Base-by-base conservation (phyloP, 2,113 vertebrate genomes). In the Salvelinus fontinalis region DNA sequence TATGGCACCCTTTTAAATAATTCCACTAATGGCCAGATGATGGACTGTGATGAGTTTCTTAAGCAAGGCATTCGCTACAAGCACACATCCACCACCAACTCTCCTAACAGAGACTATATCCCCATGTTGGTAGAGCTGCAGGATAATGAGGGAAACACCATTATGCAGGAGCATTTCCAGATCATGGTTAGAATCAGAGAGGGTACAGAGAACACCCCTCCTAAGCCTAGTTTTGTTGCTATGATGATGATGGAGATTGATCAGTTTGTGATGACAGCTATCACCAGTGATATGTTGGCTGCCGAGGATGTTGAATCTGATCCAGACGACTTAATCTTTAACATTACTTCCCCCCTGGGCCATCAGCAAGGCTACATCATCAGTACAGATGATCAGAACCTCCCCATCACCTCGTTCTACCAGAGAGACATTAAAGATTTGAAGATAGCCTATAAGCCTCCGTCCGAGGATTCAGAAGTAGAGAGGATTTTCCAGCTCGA, bases 211-310 rank as follows among this genome's bases (percentile, higher is more conserved):
- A 99, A 99, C 4, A 95, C 93, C 0, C 87, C 93, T 1, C 97
- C 97, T 27, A 98, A 96, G 81, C 97, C 97, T 60, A 98, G 97
- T 81, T 99, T 99, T 75, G 89, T 98, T 76, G 95, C 97, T 51
- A 97, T 99, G 97, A 96, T 99, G 81, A 98, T 99, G 97, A 96
- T 98, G 97, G 97, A 99, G 86, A 95, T 99, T 75, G 95, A 97
- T 87, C 97, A 99, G 89, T 99, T 99, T 83, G 97, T 98, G 14
- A 96, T 99, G 92, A 98, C 97, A 0, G 97, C 97, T 9, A 94
- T 99, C 67, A 99, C 97, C 0, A 95, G 92, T 0, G 97, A 99
- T 86, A 97, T 99, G 97, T 89, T 99, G 59, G 95, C 96, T 0
- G 97, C 96, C 0, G 97, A 99, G 89, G 97, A 99, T 80, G 87